Conservation (phyloP, 2,888 invertebrate genomes). For the Thymelicus sylvestris region DNA sequence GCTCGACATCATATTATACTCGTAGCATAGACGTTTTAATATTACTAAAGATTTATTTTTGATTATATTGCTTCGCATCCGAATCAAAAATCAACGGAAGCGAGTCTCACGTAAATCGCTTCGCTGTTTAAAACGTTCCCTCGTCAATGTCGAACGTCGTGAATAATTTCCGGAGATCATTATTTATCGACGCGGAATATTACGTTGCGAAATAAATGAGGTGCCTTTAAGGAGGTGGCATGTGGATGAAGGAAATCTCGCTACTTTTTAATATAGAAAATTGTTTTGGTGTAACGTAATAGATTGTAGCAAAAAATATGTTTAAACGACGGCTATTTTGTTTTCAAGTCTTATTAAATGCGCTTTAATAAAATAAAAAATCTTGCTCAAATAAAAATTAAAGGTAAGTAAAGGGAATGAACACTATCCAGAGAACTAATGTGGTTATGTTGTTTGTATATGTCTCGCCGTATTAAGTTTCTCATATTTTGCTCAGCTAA, state of each 20-base stretch:
- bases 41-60: no score
- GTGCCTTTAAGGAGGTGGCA: slow-evolving; percentile 16
- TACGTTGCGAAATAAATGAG: slow-evolving; percentile 68
- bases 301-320: no score
- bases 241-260: slow-evolving; percentile 8
- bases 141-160: slow-evolving; percentile 41
- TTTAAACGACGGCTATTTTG: background rate
- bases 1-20: no score
- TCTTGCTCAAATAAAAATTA: no score
- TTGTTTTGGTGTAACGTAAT: slow-evolving; percentile 1
- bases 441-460: no score
- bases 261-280: slow-evolving; percentile 5
- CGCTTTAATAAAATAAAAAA: no score
- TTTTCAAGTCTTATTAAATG: background rate
- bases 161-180: slow-evolving; percentile 71
- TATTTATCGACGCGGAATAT: slow-evolving; percentile 70
- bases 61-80: background rate
- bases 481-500: no score
- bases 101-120: slow-evolving; percentile 29
- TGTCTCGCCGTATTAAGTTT: no score
- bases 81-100: slow-evolving; percentile 31
- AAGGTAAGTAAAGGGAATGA: no score
- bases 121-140: slow-evolving; percentile 31
- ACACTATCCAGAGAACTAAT: no score
- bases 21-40: no score